A percentile compares a stretch with the other conserved stretches of the same genome.
Conservation (phyloP, 2,113 vertebrate species). For the Anhinga rufa region DNA sequence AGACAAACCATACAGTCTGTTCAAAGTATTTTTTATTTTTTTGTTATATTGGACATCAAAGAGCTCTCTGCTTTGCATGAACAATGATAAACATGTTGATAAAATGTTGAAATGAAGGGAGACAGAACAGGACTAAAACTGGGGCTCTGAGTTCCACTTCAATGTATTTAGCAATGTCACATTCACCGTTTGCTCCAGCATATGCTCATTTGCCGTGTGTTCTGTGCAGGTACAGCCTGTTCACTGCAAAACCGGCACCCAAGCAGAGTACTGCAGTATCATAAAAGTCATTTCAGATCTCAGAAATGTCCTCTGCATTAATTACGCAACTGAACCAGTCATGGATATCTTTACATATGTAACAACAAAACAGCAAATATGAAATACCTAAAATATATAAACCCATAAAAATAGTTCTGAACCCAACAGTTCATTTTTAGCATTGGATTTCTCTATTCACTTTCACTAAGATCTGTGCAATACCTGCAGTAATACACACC, state of each 20-base stretch:
- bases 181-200: not conserved
- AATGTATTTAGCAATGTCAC: not conserved
- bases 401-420: not conserved
- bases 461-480: not conserved
- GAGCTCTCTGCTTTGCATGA: not conserved
- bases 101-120: not conserved
- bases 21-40: not conserved
- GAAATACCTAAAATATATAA: not conserved
- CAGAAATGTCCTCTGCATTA: slow-evolving; percentile 4
- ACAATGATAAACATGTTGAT: not conserved
- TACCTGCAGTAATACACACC: slow-evolving; percentile 24
- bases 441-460: not conserved
- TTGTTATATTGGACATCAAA: not conserved
- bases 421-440: not conserved
- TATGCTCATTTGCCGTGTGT: not conserved
- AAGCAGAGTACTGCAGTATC: not conserved
- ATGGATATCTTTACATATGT: not conserved
- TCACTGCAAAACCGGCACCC: not conserved
- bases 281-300: not conserved
- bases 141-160: not conserved
- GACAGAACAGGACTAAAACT: not conserved
- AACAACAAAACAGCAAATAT: not conserved
- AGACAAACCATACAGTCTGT: not conserved
- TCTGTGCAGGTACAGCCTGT: slow-evolving; percentile 35
- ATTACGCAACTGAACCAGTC: not conserved